Base-by-base conservation (phyloP, 2,888 invertebrate species). In the Coelinius sp. region DNA sequence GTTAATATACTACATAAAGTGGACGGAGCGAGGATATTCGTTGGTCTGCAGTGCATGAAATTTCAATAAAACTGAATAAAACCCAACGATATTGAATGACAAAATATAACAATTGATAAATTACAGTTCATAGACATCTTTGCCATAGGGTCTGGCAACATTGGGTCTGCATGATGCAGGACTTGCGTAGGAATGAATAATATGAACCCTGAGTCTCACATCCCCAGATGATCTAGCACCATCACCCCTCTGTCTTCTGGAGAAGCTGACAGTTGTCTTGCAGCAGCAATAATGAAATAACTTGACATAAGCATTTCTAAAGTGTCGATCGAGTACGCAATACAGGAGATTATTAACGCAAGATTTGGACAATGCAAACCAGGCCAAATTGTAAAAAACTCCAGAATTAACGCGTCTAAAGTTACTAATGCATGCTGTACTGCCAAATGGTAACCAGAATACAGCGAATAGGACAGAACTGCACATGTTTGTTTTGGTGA, bases 281-380 rank as follows among this genome's bases (percentile, higher is more conserved):
- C 94, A 95, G 84, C 92, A 94, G 82, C 94, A 94, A 81, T 95
- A 95, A 82, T 93, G 92, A 83, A 94, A 95, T 7, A 95, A 88
- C 81, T 92, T 92, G 12, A 92, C 89, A 84, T 93, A 95, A 5
- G 94, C 93, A 72, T 90, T 90, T 41, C 94, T 90, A 82, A 94
- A 94, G 82, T 92, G 92, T 7, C 89, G 88, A 82, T 94, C 93
- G n/a, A 92, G 88, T 3, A 91, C 86, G 80, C 92, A 91, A 83
- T 93, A 93, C 41, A 94, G 83, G 22, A 92, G 89, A 77, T 92
- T 92, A 75, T 93, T 92, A 75, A 94, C 85, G 76, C 93, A 91
- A 0, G 93, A 92, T 77, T 94, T 93, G 77, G 90, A 89, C 12
- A 94, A 87, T 0, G 93, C 94, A 70, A 94, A 83, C 93, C 93